Evolutionary conservation across 1,140 invertebrate species (phyloP).

Genomic region (Cataglyphis hispanica): DNA sequence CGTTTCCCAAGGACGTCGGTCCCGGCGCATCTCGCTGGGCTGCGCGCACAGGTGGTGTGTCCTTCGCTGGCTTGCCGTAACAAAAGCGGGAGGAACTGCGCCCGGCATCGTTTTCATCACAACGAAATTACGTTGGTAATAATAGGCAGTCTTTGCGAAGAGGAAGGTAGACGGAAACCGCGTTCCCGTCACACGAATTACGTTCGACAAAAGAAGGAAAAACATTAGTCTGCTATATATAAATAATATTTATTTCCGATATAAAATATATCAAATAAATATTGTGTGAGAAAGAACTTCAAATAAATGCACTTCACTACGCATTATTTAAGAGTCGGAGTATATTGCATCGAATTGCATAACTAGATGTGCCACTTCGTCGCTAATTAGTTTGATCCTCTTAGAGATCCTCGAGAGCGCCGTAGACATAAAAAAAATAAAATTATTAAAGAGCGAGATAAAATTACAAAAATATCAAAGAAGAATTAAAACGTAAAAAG

Average conservation of each 20-base stretch:
- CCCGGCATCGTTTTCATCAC: conserved; percentile 22
- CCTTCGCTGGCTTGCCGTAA: conserved; percentile 32
- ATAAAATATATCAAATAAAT: background rate
- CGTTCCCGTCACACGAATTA: background rate
- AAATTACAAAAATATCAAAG: background rate
- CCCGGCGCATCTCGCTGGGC: conserved; percentile 28
- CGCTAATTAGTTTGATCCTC: conserved; percentile 13
- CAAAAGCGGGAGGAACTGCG: conserved; percentile 42
- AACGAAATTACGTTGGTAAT: conserved; percentile 32
- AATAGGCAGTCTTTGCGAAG: background rate
- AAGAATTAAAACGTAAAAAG: background rate
- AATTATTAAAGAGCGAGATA: background rate
- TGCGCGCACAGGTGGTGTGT: conserved; percentile 51
- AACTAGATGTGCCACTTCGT: conserved; percentile 24
- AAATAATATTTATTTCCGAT: background rate
- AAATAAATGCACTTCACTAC: background rate
- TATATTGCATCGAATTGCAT: conserved; percentile 20
- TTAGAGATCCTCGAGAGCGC: background rate
- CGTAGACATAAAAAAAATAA: background rate
- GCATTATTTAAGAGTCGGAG: background rate
- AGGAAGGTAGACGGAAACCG: conserved; percentile 5
- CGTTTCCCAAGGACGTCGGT: conserved; percentile 46
- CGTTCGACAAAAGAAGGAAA: background rate
- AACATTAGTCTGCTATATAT: background rate
- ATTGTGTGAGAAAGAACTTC: background rate